phyloP scores from a whole-genome alignment of 2,888 invertebrate species.

The Pyralis farinalis region DNA sequence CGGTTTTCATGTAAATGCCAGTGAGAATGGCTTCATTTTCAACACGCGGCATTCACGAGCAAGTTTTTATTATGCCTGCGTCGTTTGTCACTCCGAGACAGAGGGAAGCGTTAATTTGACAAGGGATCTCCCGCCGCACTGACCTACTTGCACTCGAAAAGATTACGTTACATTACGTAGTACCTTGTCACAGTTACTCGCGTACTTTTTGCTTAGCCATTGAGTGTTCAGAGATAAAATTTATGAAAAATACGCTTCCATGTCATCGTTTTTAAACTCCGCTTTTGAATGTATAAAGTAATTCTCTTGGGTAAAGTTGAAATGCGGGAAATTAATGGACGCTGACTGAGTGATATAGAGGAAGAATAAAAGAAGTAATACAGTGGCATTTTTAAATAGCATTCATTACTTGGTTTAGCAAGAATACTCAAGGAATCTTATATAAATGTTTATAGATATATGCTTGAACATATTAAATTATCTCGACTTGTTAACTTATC shows the following conservation, averaged over 20 bases:
- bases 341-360: not conserved
- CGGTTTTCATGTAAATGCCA: slow-evolving; percentile 31
- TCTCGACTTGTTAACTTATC: no score
- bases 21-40: slow-evolving; percentile 38
- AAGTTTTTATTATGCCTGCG: slow-evolving; percentile 54
- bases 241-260: slow-evolving; percentile 1
- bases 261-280: slow-evolving; percentile 1
- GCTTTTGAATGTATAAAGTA: not conserved
- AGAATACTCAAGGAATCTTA: no score
- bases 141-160: slow-evolving; percentile 54
- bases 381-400: no score
- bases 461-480: no score
- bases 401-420: no score
- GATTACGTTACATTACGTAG: slow-evolving; percentile 47
- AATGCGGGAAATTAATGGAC: slow-evolving; percentile 11
- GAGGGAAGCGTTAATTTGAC: slow-evolving; percentile 76
- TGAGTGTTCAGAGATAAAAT: slow-evolving; percentile 4
- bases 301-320: not conserved
- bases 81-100: slow-evolving; percentile 71
- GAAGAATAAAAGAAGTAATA: no score
- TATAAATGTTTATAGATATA: no score
- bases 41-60: slow-evolving; percentile 3
- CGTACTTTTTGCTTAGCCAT: slow-evolving; percentile 17
- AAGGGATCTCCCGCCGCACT: slow-evolving; percentile 63
- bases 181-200: slow-evolving; percentile 38